These are phyloP conservation scores for Lithophane socia DNA, from an alignment of 2,888 invertebrate genomes.

Conservation along the genomic window DNA sequence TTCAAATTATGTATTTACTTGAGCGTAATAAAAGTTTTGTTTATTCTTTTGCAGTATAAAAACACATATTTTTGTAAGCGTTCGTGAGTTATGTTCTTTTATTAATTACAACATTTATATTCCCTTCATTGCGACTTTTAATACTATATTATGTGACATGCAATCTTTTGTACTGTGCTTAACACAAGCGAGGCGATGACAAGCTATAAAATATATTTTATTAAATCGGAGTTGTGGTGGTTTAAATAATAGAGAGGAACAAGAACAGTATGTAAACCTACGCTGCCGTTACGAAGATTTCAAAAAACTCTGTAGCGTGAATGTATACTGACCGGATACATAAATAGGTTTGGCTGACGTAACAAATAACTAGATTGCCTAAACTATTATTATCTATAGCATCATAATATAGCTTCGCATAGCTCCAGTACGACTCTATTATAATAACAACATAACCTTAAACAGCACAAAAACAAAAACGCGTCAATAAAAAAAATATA, in stretches of 20 bases:
- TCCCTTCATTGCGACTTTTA: slow-evolving; percentile 52
- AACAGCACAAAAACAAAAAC: slow-evolving; percentile 54
- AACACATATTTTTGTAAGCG: slow-evolving; percentile 23
- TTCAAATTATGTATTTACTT: slow-evolving; percentile 6
- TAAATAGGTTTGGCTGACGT: neutral
- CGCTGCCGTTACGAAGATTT: neutral
- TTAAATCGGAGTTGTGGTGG: too few species aligned
- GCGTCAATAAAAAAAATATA: slow-evolving; percentile 69
- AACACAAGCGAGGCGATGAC: slow-evolving; percentile 23
- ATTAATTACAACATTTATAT: slow-evolving; percentile 66
- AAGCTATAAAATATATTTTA: neutral
- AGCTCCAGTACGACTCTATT: slow-evolving; percentile 16
- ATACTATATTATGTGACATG: slow-evolving; percentile 61
- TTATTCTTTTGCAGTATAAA: slow-evolving; percentile 12
- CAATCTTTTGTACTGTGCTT: slow-evolving; percentile 32
- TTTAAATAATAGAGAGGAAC: neutral
- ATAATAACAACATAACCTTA: slow-evolving; percentile 39
- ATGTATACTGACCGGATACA: neutral
- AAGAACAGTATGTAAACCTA: neutral
- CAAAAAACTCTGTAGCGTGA: neutral
- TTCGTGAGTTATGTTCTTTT: slow-evolving; percentile 66
- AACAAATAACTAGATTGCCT: neutral
- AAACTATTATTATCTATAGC: too few species aligned
- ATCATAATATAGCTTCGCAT: slow-evolving; percentile 23
- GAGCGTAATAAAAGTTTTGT: neutral